phyloP scores from a whole-genome alignment of 2,113 vertebrate genomes.

The Anguilla japonica region DNA sequence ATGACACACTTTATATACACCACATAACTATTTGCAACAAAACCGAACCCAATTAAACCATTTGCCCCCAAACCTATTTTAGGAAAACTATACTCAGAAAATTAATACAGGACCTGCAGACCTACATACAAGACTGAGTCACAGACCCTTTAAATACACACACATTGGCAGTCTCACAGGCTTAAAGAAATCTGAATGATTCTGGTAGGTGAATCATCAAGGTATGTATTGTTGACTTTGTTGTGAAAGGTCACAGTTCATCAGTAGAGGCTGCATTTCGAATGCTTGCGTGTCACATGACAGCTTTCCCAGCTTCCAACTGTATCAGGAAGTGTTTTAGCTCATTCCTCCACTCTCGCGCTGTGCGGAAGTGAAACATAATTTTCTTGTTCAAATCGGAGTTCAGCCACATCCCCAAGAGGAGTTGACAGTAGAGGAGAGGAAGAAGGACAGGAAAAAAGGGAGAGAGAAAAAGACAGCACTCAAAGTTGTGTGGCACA shows the following conservation, averaged over 20 bases:
- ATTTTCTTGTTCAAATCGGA: conserved; percentile 8
- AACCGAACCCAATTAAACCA: neutral
- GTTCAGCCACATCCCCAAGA: neutral
- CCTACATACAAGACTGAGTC: neutral
- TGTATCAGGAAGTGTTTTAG: neutral
- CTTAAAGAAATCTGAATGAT: neutral
- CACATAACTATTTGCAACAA: conserved; percentile 21
- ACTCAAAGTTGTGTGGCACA: neutral
- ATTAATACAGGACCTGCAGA: neutral
- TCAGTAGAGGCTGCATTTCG: neutral
- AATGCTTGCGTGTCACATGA: neutral
- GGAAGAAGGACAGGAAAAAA: neutral
- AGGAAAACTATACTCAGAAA: conserved; percentile 7
- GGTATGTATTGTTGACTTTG: neutral
- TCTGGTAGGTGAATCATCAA: neutral
- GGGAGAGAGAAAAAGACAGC: neutral
- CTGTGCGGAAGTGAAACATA: conserved; percentile 13
- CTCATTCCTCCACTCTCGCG: neutral
- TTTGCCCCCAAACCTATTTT: conserved; percentile 3
- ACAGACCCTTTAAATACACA: neutral
- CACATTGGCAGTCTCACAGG: neutral
- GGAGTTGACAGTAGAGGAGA: neutral
- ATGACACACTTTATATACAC: conserved; percentile 18
- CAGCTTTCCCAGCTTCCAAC: neutral
- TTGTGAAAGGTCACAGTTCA: neutral